Evolutionary conservation across 2,888 invertebrate genomes (phyloP).

Genomic region (Stenotaenia linearis): DNA sequence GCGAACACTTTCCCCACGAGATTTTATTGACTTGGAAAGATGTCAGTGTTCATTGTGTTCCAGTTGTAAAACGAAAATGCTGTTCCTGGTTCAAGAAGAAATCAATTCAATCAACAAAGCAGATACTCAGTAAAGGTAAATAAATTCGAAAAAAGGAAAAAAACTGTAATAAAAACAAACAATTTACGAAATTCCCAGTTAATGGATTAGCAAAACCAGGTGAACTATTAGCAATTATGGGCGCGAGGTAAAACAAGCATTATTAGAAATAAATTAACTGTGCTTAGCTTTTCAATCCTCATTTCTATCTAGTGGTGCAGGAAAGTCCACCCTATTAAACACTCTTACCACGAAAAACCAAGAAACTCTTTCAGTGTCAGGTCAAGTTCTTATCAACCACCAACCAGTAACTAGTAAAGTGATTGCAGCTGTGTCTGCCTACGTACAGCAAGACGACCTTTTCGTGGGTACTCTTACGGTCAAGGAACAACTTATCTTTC

Average conservation of each 20-base stretch:
- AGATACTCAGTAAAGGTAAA: not conserved
- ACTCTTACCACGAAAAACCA: slow-evolving; percentile 61
- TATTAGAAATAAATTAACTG: not conserved
- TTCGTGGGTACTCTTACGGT: slow-evolving; percentile 88
- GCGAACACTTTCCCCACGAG: not conserved
- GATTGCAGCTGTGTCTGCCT: slow-evolving; percentile 73
- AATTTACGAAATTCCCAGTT: not conserved
- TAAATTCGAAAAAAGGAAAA: not conserved
- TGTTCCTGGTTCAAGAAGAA: not conserved
- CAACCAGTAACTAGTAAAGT: slow-evolving; percentile 61
- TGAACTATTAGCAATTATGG: slow-evolving; percentile 79
- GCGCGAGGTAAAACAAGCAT: slow-evolving; percentile 45
- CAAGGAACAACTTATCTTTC: slow-evolving; percentile 48
- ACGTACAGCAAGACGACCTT: slow-evolving; percentile 89
- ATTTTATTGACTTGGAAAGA: slow-evolving; percentile 17
- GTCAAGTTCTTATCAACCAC: slow-evolving; percentile 60
- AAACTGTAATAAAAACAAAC: not conserved
- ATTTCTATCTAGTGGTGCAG: slow-evolving; percentile 7
- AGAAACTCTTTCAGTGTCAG: slow-evolving; percentile 50
- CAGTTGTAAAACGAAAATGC: not conserved
- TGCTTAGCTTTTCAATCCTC: not conserved
- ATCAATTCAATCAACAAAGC: not conserved
- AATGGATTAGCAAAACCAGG: slow-evolving; percentile 55
- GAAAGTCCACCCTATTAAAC: slow-evolving; percentile 76
- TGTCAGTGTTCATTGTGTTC: not conserved